phyloP scores from a whole-genome alignment of 2,888 invertebrate species.

The Campopleginae sp. region DNA sequence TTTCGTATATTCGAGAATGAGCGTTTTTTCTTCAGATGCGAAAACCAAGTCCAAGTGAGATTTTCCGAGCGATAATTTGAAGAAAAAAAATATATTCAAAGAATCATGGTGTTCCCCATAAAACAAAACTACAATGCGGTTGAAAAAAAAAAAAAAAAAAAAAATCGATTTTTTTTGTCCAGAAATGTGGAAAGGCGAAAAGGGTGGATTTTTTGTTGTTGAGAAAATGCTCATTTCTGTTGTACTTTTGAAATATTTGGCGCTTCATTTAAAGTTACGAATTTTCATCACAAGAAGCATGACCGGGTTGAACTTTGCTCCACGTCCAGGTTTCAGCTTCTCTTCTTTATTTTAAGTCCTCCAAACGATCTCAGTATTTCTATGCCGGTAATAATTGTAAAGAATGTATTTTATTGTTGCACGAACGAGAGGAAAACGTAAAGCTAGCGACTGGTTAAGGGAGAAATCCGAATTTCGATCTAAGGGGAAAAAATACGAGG shows the following conservation, averaged over 20 bases:
- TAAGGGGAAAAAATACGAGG: neutral
- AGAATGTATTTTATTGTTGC: constrained; percentile 12
- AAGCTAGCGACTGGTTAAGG: neutral
- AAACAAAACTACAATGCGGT: neutral
- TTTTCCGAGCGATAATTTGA: neutral
- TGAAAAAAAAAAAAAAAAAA: neutral
- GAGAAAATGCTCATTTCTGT: neutral
- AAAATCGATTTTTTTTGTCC: neutral
- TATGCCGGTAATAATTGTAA: neutral
- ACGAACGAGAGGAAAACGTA: neutral
- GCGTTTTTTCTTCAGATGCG: neutral
- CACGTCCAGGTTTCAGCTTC: neutral
- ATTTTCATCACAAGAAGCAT: neutral
- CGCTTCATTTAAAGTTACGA: neutral
- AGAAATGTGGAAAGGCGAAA: neutral
- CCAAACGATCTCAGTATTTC: constrained; percentile 17
- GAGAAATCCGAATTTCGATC: neutral
- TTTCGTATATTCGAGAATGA: neutral
- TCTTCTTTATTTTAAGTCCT: neutral
- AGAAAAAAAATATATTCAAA: too few relatives aligned
- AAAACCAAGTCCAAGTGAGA: neutral
- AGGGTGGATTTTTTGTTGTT: neutral
- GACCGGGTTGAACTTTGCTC: neutral
- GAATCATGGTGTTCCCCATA: neutral
- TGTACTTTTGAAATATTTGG: neutral